These are phyloP conservation scores for Seira sanloemensis DNA, from an alignment of 2,888 invertebrate genomes.

Conservation along the genomic window DNA sequence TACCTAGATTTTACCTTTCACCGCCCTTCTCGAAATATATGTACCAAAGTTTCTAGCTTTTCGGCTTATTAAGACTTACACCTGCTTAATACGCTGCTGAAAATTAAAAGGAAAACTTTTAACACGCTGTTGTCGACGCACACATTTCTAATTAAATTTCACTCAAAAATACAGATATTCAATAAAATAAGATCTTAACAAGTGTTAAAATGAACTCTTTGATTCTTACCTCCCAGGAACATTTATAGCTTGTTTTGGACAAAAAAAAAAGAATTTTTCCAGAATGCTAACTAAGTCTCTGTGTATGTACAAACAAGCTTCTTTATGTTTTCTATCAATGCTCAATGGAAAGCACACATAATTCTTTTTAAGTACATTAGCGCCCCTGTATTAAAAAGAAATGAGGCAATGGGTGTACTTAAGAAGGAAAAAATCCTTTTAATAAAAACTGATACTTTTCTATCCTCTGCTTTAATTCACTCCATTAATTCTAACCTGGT, in stretches of 20 bases:
- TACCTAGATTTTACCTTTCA: no score
- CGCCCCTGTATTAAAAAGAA: slow-evolving; percentile 39
- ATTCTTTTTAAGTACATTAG: slow-evolving; percentile 55
- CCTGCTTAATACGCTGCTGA: no score
- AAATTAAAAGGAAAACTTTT: no score
- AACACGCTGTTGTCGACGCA: not conserved
- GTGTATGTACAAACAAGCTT: slow-evolving; percentile 48
- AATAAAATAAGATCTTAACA: not conserved
- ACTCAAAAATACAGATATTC: not conserved
- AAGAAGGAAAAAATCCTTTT: slow-evolving; percentile 53
- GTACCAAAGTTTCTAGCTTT: no score
- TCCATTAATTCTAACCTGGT: slow-evolving; percentile 40
- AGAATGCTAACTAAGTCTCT: not conserved
- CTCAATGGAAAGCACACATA: not conserved
- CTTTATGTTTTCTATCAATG: slow-evolving; percentile 2
- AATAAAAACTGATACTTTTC: slow-evolving; percentile 57
- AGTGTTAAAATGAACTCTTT: not conserved
- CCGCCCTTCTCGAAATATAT: no score
- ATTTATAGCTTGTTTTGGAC: slow-evolving; percentile 14
- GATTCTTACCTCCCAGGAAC: not conserved
- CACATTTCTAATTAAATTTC: not conserved
- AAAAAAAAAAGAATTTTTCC: slow-evolving; percentile 30
- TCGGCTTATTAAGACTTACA: no score
- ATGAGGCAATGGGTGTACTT: slow-evolving; percentile 29
- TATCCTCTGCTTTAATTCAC: slow-evolving; percentile 56